phyloP scores from a whole-genome alignment of 2,113 vertebrate species.

The Calidris pugnax region DNA sequence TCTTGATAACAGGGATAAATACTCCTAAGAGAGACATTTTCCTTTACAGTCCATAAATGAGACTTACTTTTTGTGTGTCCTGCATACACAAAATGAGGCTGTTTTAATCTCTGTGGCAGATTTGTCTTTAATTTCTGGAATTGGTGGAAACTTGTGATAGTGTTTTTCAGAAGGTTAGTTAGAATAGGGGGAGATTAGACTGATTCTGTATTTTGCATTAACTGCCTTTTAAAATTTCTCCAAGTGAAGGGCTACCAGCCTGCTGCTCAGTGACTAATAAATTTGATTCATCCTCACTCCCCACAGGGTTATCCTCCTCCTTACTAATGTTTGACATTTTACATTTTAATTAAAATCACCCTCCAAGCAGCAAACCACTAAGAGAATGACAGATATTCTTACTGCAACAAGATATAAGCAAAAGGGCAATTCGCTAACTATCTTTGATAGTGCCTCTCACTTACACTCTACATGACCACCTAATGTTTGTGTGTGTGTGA shows the following conservation, averaged over 20 bases:
- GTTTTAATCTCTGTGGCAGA: constrained; percentile 7
- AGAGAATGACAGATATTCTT: constrained; percentile 69
- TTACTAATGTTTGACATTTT: constrained; percentile 77
- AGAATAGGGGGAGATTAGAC: not conserved
- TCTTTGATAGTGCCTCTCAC: not conserved
- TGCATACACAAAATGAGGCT: not conserved
- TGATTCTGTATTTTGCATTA: constrained; percentile 6
- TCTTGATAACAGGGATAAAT: not conserved
- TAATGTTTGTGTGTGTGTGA: not conserved
- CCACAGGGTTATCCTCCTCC: constrained; percentile 65
- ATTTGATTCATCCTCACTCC: constrained; percentile 67
- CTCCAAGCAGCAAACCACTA: constrained; percentile 68
- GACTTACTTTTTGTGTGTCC: not conserved
- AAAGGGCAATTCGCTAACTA: constrained; percentile 55
- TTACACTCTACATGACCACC: not conserved
- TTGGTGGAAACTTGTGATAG: not conserved
- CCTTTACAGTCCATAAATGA: not conserved
- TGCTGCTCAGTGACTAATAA: constrained; percentile 75
- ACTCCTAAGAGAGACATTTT: not conserved
- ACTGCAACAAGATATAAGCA: constrained; percentile 41
- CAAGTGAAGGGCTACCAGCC: constrained; percentile 59
- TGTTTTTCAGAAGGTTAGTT: constrained; percentile 8
- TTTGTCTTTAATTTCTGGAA: constrained; percentile 38
- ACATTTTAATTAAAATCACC: constrained; percentile 75
- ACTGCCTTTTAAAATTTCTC: constrained; percentile 49